phyloP scores from a whole-genome alignment of 2,113 vertebrate genomes.

The Bubo scandiacus region DNA sequence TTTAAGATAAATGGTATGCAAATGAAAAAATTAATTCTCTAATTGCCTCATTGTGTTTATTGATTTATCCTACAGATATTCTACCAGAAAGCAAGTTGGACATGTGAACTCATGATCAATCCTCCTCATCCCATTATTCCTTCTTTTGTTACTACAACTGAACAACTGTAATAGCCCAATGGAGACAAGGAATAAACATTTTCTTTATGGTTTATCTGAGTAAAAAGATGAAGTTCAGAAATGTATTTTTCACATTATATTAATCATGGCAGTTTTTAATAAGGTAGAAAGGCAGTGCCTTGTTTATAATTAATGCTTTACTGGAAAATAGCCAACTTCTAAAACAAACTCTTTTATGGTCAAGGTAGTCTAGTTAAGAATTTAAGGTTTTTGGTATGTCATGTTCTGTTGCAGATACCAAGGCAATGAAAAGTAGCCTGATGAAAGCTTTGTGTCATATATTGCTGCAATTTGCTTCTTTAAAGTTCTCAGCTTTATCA shows the following conservation, averaged over 20 bases:
- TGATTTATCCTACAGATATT: background rate
- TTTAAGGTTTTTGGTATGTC: background rate
- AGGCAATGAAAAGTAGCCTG: background rate
- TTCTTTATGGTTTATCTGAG: background rate
- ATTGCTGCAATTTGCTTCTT: background rate
- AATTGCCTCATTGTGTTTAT: background rate
- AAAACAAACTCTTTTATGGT: background rate
- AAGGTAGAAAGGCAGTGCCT: background rate
- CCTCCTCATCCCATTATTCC: background rate
- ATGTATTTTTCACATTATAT: background rate
- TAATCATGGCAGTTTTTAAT: background rate
- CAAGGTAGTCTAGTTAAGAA: background rate
- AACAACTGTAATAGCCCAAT: background rate
- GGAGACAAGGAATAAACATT: background rate
- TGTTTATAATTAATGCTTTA: background rate
- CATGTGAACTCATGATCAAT: background rate
- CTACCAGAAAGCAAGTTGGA: background rate
- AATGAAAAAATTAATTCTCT: background rate
- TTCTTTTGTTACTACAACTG: background rate
- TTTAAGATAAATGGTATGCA: slow-evolving; percentile 19
- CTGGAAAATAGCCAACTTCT: background rate
- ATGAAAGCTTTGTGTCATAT: background rate
- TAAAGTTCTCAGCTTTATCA: background rate
- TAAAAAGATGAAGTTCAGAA: background rate
- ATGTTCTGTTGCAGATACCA: background rate